Percentiles rank a stretch among this genome's conserved stretches.
These are phyloP conservation scores for Samia ricini DNA, from an alignment of 1,140 invertebrate genomes.

Conservation along the genomic window DNA sequence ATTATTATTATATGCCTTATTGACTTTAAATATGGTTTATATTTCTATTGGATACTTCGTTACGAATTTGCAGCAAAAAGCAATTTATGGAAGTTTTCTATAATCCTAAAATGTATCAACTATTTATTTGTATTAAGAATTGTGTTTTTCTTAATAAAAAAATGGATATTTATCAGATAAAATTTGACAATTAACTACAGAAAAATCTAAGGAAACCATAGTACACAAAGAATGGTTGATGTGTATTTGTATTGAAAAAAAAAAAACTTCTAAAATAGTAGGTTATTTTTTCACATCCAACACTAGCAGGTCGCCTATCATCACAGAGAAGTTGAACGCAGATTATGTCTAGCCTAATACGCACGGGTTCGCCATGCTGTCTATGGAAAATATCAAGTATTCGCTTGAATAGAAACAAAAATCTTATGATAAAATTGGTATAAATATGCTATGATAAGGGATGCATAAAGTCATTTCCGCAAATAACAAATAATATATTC, in stretches of 20 bases:
- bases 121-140: too few species aligned
- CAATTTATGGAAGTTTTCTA: too few species aligned
- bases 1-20: not conserved
- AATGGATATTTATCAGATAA: too few species aligned
- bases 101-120: too few species aligned
- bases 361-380: slow-evolving; percentile 35
- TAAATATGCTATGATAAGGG: not conserved
- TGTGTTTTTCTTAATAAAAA: too few species aligned
- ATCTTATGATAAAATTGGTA: not conserved
- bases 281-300: slow-evolving; percentile 16
- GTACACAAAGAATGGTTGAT: too few species aligned
- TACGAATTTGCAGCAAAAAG: not conserved
- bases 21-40: not conserved
- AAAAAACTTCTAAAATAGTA: slow-evolving; percentile 32
- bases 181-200: too few species aligned
- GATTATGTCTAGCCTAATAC: not conserved
- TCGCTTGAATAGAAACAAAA: not conserved
- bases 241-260: not conserved
- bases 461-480: not conserved
- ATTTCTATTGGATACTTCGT: not conserved
- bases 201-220: too few species aligned
- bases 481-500: not conserved
- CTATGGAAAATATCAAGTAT: too few species aligned
- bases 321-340: not conserved
- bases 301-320: not conserved